phyloP scores from a whole-genome alignment of 2,113 vertebrate genomes.

The Rhadina sibilatrix region DNA sequence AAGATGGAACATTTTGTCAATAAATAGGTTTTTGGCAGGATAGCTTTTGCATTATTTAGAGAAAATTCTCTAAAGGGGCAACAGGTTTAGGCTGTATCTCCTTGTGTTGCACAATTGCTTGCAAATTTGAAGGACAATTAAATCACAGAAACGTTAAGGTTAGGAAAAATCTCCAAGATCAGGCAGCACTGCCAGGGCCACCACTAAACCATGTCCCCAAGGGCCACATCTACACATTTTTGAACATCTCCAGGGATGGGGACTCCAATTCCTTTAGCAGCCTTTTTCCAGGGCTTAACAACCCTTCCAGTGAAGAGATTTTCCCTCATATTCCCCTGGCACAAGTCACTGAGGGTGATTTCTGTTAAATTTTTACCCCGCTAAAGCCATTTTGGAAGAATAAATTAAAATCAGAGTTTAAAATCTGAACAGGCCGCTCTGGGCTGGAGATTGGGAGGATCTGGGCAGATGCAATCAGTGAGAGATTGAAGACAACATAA shows the following conservation, averaged over 20 bases:
- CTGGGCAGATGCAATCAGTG: background rate
- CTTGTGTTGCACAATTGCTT: background rate
- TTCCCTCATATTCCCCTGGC: background rate
- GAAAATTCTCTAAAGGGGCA: background rate
- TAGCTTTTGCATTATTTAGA: background rate
- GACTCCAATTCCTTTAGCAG: background rate
- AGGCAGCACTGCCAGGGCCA: background rate
- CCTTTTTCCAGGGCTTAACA: background rate
- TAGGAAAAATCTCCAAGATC: background rate
- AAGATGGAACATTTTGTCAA: background rate
- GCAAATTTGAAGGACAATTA: background rate
- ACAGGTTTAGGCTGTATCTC: background rate
- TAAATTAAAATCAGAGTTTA: background rate
- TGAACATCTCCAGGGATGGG: background rate
- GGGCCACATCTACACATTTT: background rate
- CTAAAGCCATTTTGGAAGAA: background rate
- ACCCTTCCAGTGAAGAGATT: background rate
- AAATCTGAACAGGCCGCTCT: background rate
- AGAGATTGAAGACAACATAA: background rate
- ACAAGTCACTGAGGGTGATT: background rate
- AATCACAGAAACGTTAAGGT: fast-evolving
- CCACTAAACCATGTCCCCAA: background rate
- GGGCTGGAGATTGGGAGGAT: background rate
- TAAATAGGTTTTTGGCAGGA: background rate
- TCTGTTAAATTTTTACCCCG: background rate